phyloP scores from a whole-genome alignment of 2,888 invertebrate species.

The Hirtodrosophila trivittata region DNA sequence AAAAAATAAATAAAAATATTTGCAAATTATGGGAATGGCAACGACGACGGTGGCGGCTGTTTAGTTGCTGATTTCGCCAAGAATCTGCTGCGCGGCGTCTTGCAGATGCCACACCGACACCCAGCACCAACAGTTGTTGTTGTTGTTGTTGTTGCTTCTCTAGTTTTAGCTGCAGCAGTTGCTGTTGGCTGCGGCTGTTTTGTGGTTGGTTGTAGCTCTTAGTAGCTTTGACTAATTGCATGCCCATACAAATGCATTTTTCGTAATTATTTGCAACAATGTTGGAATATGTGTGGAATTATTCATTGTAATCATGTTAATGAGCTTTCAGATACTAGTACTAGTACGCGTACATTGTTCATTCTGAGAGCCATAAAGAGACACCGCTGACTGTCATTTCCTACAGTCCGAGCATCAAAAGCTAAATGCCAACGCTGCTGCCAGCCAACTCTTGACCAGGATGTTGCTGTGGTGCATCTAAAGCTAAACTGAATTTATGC shows the following conservation, averaged over 20 bases:
- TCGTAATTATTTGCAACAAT: conserved; percentile 72
- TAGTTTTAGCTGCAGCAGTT: conserved; percentile 2
- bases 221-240: conserved; percentile 75
- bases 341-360: conserved; percentile 29
- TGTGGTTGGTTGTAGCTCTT: conserved; percentile 24
- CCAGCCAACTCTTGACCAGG: conserved; percentile 57
- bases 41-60: conserved; percentile 19
- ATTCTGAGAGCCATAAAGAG: conserved; percentile 39
- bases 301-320: conserved; percentile 76
- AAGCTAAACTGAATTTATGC: conserved; percentile 52
- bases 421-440: conserved; percentile 54
- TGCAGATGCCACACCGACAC: conserved; percentile 54
- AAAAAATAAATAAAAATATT: conserved; percentile 67
- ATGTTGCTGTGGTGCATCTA: conserved; percentile 26
- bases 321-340: conserved; percentile 53
- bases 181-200: conserved; percentile 6
- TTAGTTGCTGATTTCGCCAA: conserved; percentile 52
- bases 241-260: conserved; percentile 72
- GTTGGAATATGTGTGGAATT: conserved; percentile 42
- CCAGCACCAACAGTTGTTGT: conserved; percentile 10
- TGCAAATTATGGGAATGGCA: conserved; percentile 79
- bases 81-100: conserved; percentile 53
- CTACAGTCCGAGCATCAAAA: conserved; percentile 41
- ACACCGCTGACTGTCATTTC: conserved; percentile 45
- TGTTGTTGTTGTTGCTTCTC: conserved; percentile 16